phyloP scores from a whole-genome alignment of 1,140 invertebrate species.

The Calycopis cecrops region DNA sequence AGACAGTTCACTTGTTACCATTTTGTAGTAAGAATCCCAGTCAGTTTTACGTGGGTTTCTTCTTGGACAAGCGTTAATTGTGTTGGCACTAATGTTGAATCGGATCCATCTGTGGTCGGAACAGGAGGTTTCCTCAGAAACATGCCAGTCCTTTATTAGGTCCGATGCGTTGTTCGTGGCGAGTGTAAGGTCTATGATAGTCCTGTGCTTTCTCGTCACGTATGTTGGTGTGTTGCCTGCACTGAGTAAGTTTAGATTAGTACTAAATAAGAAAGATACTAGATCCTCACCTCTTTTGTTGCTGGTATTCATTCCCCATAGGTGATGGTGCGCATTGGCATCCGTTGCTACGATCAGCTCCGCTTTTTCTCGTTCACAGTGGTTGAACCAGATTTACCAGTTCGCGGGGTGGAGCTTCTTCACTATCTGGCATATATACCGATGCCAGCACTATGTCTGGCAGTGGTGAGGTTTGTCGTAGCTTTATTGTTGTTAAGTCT shows the following conservation, averaged over 20 bases:
- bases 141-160: not conserved
- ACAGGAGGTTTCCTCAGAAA: not conserved
- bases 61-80: too few relatives aligned
- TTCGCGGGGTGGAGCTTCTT: not conserved
- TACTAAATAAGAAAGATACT: not conserved
- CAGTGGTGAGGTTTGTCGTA: not conserved
- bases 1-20: too few relatives aligned
- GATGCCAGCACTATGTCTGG: not conserved
- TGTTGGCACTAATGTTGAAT: too few relatives aligned
- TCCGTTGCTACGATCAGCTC: not conserved
- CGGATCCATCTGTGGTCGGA: conserved; percentile 8
- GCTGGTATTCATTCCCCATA: not conserved
- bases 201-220: not conserved
- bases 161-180: not conserved
- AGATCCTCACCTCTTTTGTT: conserved; percentile 5
- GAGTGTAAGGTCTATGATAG: conserved; percentile 1
- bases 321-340: not conserved
- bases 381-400: not conserved
- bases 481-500: conserved; percentile 6
- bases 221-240: too few relatives aligned
- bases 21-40: too few relatives aligned
- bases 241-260: not conserved
- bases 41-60: too few relatives aligned
- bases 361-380: not conserved
- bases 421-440: not conserved